phyloP scores from a whole-genome alignment of 1,140 invertebrate species.

The Diploscapter pachys region DNA sequence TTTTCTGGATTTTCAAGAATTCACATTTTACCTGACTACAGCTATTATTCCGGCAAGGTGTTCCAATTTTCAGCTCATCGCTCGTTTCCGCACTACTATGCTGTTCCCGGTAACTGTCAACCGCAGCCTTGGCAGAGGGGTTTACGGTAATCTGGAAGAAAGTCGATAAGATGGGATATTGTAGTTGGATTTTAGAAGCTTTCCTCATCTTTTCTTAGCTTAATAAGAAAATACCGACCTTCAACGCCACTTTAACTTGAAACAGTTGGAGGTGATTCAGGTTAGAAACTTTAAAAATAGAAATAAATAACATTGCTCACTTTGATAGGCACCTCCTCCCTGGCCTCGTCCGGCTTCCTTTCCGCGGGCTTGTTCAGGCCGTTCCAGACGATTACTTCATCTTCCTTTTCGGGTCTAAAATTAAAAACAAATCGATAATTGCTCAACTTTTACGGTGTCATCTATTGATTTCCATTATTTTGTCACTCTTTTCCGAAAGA shows the following conservation, averaged over 20 bases:
- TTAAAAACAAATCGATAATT: conserved; percentile 54
- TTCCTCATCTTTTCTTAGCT: background rate
- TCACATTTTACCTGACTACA: conserved; percentile 69
- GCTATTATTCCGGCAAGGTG: conserved; percentile 80
- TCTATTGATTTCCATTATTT: conserved; percentile 59
- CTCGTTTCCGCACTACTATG: conserved; percentile 1
- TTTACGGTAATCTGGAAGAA: conserved; percentile 43
- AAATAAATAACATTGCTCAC: conserved; percentile 37
- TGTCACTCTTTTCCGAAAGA: no score
- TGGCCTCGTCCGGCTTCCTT: conserved; percentile 62
- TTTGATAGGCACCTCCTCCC: conserved; percentile 65
- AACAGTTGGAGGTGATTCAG: conserved; percentile 45
- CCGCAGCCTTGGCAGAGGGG: conserved; percentile 53
- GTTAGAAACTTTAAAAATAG: conserved; percentile 2
- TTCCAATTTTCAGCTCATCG: conserved; percentile 68
- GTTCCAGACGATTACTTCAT: conserved; percentile 55
- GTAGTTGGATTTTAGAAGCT: background rate
- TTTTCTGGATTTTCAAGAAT: background rate
- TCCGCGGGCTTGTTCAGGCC: conserved; percentile 55
- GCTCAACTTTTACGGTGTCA: conserved; percentile 65
- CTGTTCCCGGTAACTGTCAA: conserved; percentile 29
- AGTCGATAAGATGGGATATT: background rate
- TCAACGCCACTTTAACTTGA: no score
- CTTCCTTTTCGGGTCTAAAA: conserved; percentile 25
- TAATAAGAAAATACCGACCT: no score